Evolutionary conservation across 1,140 invertebrate species (phyloP).

Genomic region (Augochlora pura): DNA sequence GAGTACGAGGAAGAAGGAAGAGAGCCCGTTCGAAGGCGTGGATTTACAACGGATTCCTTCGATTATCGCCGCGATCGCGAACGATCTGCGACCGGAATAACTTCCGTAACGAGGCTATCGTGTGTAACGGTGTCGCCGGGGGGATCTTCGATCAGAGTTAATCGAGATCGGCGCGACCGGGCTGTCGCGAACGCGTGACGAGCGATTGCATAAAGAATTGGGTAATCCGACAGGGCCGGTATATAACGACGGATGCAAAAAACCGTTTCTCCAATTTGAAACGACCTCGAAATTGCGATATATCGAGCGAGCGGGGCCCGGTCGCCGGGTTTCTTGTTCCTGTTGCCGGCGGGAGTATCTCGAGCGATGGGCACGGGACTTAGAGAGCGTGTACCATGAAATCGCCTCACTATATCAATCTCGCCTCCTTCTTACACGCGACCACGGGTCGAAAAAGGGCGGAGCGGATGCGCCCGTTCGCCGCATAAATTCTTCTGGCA

Average conservation of each 20-base stretch:
- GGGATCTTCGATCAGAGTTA: slow-evolving; percentile 19
- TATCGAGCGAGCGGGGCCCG: slow-evolving; percentile 50
- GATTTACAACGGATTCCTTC: no score
- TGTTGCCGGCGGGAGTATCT: slow-evolving; percentile 27
- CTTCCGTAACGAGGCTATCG: slow-evolving; percentile 38
- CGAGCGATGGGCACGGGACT: slow-evolving; percentile 54
- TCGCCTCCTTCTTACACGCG: slow-evolving; percentile 54
- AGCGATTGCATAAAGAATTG: slow-evolving; percentile 62
- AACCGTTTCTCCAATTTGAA: slow-evolving; percentile 50
- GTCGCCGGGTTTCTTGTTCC: slow-evolving; percentile 23
- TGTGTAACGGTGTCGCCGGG: slow-evolving; percentile 31
- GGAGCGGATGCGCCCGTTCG: slow-evolving; percentile 17
- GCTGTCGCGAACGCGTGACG: slow-evolving; percentile 40
- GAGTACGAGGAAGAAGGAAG: no score
- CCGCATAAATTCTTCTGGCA: slow-evolving; percentile 35
- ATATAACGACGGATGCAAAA: slow-evolving; percentile 29
- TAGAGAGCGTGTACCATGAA: slow-evolving; percentile 61
- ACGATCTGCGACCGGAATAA: background rate
- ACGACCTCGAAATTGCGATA: slow-evolving; percentile 51
- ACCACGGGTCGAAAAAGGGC: slow-evolving; percentile 31
- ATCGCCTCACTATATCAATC: slow-evolving; percentile 66
- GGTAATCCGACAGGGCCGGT: slow-evolving; percentile 56
- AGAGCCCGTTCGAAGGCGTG: no score
- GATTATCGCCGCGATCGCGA: no score
- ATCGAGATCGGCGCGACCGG: slow-evolving; percentile 33